Evolutionary conservation across 1,140 invertebrate species (phyloP), one percentile per base, ranked within the genome.

Genomic region (Drosophila bifasciata): DNA sequence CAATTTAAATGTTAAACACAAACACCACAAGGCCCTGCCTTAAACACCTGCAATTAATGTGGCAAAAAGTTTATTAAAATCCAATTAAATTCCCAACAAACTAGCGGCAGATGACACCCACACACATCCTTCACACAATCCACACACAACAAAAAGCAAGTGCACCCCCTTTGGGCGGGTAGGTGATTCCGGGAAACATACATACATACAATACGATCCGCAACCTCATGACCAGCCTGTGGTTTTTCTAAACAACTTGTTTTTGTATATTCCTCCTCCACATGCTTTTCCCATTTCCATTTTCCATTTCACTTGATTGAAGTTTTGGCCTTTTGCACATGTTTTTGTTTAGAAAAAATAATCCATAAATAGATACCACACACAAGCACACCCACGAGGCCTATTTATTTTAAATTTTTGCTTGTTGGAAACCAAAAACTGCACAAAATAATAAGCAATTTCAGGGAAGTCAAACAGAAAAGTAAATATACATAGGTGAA

Each of bases 401-500:
- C 23, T 52, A 60, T 58, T 40, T 52, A 71, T 67, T 66, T 67
- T 41, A 23, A 67, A 52, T 28, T 72, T 44, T 49, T 55, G 49
- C 36, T 36, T 25, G 19, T 16, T 40, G 21, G 39, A 49, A 62
- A 53, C 41, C 52, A 89, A 92, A 93, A 92, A 91, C 57, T 41
- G 51, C 84, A 94, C 94, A 95, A 94, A 95, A 94, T 94, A 95
- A 94, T 95, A 72, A 61, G 51, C 67, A 61, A 61, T 71, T 68
- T 55, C 32, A 11, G 2, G 17, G 0, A 41, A 13, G 60, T 48
- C 19, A 53, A 49, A 61, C 44, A 21, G 28, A 28, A 70, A 48
- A 16, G 7, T 2, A 50, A 19, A 32, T 51, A 51, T 32, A 51
- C n/a, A n/a, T n/a, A n/a, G 25, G 32, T 32, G 32, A 51, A 51